Evolutionary conservation across 2,888 invertebrate genomes (phyloP).

Genomic region (Harmothoe impar): DNA sequence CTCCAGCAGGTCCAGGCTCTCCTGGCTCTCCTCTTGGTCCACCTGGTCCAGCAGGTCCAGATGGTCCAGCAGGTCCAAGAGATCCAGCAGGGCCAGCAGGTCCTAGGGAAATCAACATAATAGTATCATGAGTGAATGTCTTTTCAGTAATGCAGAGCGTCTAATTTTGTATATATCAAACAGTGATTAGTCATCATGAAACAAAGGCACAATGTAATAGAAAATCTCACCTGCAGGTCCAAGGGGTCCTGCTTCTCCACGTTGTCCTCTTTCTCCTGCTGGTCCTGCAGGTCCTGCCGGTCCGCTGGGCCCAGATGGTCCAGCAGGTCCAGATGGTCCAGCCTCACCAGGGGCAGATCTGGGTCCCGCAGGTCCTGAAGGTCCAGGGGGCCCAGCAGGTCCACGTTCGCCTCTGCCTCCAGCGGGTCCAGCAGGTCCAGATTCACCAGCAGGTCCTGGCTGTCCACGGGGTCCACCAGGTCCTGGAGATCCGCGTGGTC

Average conservation of each 20-base stretch:
- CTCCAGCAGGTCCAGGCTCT: conserved; percentile 18
- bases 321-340: conserved; percentile 68
- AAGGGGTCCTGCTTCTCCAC: conserved; percentile 62
- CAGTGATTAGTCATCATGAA: too few species aligned
- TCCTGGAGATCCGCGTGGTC: conserved; percentile 56
- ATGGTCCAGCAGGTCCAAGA: conserved; percentile 49
- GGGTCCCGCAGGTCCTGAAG: conserved; percentile 27
- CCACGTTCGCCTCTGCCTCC: conserved; percentile 59
- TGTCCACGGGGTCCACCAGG: conserved; percentile 49
- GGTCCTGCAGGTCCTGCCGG: conserved; percentile 62
- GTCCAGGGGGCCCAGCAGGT: conserved; percentile 59
- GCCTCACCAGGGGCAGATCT: conserved; percentile 45
- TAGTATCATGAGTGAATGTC: too few species aligned
- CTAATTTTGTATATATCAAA: too few species aligned
- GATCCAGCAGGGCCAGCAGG: conserved; percentile 66
- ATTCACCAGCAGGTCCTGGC: conserved; percentile 32
- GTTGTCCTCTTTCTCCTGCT: conserved; percentile 54
- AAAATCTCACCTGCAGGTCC: background rate
- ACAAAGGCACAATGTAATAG: too few species aligned
- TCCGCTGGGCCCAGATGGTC: conserved; percentile 77
- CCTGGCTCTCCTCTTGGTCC: conserved; percentile 38
- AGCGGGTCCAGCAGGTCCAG: conserved; percentile 11
- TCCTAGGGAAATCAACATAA: conserved; percentile 49
- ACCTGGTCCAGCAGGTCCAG: conserved; percentile 54
- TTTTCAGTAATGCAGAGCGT: too few species aligned